Evolutionary conservation across 2,113 vertebrate species (phyloP).

Genomic region (Lanius ludovicianus): DNA sequence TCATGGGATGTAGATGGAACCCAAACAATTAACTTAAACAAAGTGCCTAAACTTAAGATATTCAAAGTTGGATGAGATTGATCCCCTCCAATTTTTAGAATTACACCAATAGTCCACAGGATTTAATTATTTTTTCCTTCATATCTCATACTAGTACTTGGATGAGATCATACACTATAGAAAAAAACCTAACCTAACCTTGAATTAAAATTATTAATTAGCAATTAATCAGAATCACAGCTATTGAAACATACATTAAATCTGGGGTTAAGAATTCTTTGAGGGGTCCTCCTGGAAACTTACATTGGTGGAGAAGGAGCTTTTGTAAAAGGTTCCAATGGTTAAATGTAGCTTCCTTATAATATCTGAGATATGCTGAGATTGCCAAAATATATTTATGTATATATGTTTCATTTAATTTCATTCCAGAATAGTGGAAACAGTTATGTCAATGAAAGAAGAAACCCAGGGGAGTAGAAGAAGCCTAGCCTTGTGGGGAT

Average conservation of each 20-base stretch:
- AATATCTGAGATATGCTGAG: not conserved
- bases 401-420: not conserved
- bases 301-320: not conserved
- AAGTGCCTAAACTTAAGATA: not conserved
- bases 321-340: not conserved
- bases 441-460: not conserved
- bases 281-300: not conserved
- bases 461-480: not conserved
- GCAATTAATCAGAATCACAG: not conserved
- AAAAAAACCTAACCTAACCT: not conserved
- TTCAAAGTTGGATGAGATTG: not conserved
- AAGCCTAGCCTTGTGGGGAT: not conserved
- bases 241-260: not conserved
- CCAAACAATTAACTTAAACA: not conserved
- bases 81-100: not conserved
- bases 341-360: not conserved
- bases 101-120: not conserved
- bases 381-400: not conserved
- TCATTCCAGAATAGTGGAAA: not conserved
- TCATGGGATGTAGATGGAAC: not conserved
- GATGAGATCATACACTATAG: accelerated
- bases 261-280: not conserved
- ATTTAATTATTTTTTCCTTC: not conserved
- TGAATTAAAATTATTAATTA: not conserved
- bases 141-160: not conserved